Conservation (phyloP, 2,888 invertebrate species). For the Leistus spinibarbis region DNA sequence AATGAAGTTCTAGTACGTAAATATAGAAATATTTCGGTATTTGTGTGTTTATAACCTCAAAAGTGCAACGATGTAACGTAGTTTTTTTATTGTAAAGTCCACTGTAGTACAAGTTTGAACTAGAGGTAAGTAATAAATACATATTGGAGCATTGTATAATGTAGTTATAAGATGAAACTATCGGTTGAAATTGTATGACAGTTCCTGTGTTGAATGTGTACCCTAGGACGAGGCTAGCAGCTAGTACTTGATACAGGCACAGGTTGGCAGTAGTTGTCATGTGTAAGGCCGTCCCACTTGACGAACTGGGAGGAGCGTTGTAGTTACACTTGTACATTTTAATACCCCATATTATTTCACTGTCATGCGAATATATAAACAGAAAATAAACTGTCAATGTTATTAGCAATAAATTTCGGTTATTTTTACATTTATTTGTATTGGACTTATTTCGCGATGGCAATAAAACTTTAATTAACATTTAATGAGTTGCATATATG, state of each 20-base stretch:
- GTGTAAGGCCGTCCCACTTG: slow-evolving; percentile 50
- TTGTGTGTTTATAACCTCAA: slow-evolving; percentile 20
- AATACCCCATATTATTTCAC: slow-evolving; percentile 47
- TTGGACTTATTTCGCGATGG: not conserved
- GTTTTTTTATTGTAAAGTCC: slow-evolving; percentile 1
- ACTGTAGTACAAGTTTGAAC: too few relatives aligned
- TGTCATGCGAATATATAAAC: slow-evolving; percentile 49
- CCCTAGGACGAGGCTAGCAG: slow-evolving; percentile 46
- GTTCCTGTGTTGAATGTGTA: slow-evolving; percentile 39
- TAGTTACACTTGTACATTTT: slow-evolving; percentile 42
- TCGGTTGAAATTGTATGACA: not conserved
- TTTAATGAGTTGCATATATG: not conserved
- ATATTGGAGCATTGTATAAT: not conserved
- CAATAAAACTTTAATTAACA: slow-evolving; percentile 3
- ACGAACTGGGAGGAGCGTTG: slow-evolving; percentile 51
- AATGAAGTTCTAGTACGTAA: not conserved
- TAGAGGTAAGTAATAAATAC: not conserved
- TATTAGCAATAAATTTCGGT: slow-evolving; percentile 19
- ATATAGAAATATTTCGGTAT: not conserved
- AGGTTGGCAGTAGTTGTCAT: slow-evolving; percentile 55
- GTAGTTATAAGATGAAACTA: slow-evolving; percentile 1
- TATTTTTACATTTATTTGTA: not conserved
- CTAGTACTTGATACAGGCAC: slow-evolving; percentile 45
- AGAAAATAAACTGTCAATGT: slow-evolving; percentile 41
- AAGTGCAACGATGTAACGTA: slow-evolving; percentile 11